A percentile compares a stretch with the other conserved stretches of the same genome.
phyloP scores from a whole-genome alignment of 2,888 invertebrate species.

The Ypsolopha scabrella region DNA sequence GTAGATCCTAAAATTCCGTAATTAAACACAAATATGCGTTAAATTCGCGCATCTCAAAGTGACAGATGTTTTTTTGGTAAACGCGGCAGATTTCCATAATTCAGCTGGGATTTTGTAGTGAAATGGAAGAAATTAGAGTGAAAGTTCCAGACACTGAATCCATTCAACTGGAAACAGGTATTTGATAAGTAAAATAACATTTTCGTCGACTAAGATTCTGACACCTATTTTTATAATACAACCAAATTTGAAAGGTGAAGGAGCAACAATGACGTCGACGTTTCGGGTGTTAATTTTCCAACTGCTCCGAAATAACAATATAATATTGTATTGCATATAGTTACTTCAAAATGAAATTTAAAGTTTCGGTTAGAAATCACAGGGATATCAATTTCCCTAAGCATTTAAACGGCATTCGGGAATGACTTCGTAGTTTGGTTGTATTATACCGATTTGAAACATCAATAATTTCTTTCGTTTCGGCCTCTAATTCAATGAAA shows the following conservation, averaged over 20 bases:
- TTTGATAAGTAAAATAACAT: slow-evolving; percentile 15
- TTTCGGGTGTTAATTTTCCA: too few relatives aligned
- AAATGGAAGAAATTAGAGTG: slow-evolving; percentile 39
- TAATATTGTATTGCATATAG: too few relatives aligned
- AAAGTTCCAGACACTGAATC: slow-evolving; percentile 24
- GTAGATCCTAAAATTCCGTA: too few relatives aligned
- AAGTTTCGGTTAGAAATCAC: too few relatives aligned
- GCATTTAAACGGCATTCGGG: too few relatives aligned
- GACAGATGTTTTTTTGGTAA: slow-evolving; percentile 38
- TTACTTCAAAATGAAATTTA: too few relatives aligned
- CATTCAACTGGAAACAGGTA: slow-evolving; percentile 31
- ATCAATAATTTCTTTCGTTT: not conserved
- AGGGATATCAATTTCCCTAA: too few relatives aligned
- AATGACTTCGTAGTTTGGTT: too few relatives aligned
- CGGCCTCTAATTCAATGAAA: not conserved
- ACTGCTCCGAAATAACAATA: too few relatives aligned
- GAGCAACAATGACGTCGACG: not conserved
- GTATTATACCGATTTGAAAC: not conserved
- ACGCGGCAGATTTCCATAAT: slow-evolving; percentile 41
- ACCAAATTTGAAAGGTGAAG: slow-evolving; percentile 15
- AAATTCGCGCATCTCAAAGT: slow-evolving; percentile 27
- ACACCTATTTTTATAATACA: slow-evolving; percentile 27
- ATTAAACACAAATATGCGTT: slow-evolving; percentile 21
- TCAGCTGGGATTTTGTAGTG: slow-evolving; percentile 18
- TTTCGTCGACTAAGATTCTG: slow-evolving; percentile 16